Percentiles rank a stretch among this genome's conserved stretches.
These are phyloP conservation scores for Apodemus sylvaticus DNA, from an alignment of 2,113 vertebrate genomes.

Conservation along the genomic window DNA sequence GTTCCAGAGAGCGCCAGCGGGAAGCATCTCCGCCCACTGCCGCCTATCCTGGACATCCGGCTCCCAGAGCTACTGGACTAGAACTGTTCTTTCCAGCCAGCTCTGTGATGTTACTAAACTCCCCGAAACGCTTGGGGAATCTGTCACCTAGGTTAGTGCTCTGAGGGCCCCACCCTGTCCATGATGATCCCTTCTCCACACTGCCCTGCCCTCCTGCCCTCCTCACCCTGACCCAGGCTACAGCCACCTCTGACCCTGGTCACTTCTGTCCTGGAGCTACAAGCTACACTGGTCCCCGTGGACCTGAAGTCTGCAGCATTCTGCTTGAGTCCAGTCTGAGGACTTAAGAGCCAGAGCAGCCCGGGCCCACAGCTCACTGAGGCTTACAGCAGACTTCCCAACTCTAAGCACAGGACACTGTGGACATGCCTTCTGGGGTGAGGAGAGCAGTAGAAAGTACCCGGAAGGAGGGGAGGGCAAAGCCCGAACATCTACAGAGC, in stretches of 20 bases:
- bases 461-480: too few relatives aligned
- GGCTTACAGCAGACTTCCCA: rapidly evolving
- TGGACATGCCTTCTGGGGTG: not conserved
- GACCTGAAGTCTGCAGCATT: not conserved
- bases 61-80: not conserved
- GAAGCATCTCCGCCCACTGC: not conserved
- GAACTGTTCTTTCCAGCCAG: not conserved
- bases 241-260: not conserved
- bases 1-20: not conserved
- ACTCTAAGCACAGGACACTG: not conserved
- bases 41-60: not conserved
- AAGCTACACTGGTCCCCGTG: not conserved
- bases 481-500: not conserved
- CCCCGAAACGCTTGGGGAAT: not conserved
- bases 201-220: too few relatives aligned
- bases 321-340: not conserved
- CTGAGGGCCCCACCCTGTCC: not conserved
- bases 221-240: not conserved
- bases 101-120: not conserved
- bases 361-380: rapidly evolving
- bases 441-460: not conserved
- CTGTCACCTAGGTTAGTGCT: not conserved
- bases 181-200: rapidly evolving
- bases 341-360: not conserved
- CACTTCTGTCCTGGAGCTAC: not conserved